These are phyloP conservation scores for Corydoras sp. DNA, from an alignment of 2,113 vertebrate genomes.

Conservation along the genomic window DNA sequence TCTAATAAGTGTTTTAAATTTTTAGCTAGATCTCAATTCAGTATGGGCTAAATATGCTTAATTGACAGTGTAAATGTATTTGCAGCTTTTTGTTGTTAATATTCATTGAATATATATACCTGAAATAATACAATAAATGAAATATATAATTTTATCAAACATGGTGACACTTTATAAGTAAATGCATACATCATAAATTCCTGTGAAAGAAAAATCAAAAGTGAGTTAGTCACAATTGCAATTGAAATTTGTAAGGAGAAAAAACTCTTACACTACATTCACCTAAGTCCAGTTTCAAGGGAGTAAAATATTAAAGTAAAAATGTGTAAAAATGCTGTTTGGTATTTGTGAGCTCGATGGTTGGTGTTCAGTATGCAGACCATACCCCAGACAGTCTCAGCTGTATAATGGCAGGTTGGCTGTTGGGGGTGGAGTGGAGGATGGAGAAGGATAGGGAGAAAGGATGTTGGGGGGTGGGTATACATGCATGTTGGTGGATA, in stretches of 20 bases:
- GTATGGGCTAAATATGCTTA: too few relatives aligned
- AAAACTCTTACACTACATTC: slow-evolving; percentile 1
- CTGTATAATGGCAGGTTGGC: slow-evolving; percentile 61
- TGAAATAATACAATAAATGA: too few relatives aligned
- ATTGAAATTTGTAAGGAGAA: slow-evolving; percentile 2
- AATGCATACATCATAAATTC: too few relatives aligned
- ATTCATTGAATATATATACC: too few relatives aligned
- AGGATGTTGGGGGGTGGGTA: slow-evolving; percentile 30
- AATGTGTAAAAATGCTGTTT: slow-evolving; percentile 41
- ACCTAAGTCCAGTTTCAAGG: slow-evolving; percentile 32
- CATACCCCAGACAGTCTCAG: slow-evolving; percentile 66
- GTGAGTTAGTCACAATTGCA: background rate
- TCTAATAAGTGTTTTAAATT: too few relatives aligned
- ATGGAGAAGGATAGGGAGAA: slow-evolving; percentile 21
- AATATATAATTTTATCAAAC: too few relatives aligned
- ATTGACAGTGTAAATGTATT: too few relatives aligned
- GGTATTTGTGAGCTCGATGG: slow-evolving; percentile 42
- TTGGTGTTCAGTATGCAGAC: slow-evolving; percentile 45
- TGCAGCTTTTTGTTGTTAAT: too few relatives aligned
- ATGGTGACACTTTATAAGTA: too few relatives aligned
- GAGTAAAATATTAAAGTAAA: slow-evolving; percentile 18
- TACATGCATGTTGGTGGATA: too few relatives aligned
- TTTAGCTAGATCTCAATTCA: too few relatives aligned
- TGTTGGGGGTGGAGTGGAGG: slow-evolving; percentile 31
- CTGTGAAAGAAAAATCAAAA: too few relatives aligned